Conservation (phyloP, 2,888 invertebrate genomes). For the Macrostomum cliftonense region DNA sequence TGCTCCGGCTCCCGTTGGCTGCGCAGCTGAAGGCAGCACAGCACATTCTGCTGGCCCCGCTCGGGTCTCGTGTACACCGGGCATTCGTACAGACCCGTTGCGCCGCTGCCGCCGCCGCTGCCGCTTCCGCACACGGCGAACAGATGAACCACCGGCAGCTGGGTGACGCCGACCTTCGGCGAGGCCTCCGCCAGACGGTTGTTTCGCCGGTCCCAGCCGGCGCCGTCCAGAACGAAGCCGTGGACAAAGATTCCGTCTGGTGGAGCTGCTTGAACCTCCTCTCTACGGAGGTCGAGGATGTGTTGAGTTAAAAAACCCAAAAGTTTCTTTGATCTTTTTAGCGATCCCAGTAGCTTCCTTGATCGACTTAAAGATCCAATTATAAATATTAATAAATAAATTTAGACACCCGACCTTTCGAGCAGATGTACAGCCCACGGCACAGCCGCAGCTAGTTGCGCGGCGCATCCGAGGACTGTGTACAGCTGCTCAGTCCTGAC, state of each 20-base stretch:
- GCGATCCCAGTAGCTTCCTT: too few relatives aligned
- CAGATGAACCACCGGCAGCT: constrained; percentile 60
- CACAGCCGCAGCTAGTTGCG: too few relatives aligned
- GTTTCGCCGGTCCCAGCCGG: constrained; percentile 65
- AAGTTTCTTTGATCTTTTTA: too few relatives aligned
- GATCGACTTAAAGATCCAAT: too few relatives aligned
- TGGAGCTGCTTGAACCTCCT: constrained; percentile 54
- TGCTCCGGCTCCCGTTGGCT: constrained; percentile 53
- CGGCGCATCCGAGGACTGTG: too few relatives aligned
- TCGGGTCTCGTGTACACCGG: constrained; percentile 71
- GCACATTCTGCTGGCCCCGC: constrained; percentile 62
- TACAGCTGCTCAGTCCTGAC: too few relatives aligned
- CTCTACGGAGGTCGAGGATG: constrained; percentile 15
- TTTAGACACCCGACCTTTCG: too few relatives aligned
- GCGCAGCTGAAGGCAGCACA: constrained; percentile 50
- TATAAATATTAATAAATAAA: too few relatives aligned
- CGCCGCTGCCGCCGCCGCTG: constrained; percentile 38
- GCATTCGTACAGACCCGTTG: constrained; percentile 65
- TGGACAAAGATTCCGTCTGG: constrained; percentile 70
- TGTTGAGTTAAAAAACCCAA: too few relatives aligned
- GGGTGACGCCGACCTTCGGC: constrained; percentile 60
- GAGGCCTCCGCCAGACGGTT: constrained; percentile 53
- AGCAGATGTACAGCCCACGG: too few relatives aligned
- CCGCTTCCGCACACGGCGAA: constrained; percentile 42
- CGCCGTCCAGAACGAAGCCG: constrained; percentile 67